A percentile compares a stretch with the other conserved stretches of the same genome.
These are phyloP conservation scores for Elephantulus edwardii DNA, from an alignment of 2,113 vertebrate genomes.

Conservation along the genomic window DNA sequence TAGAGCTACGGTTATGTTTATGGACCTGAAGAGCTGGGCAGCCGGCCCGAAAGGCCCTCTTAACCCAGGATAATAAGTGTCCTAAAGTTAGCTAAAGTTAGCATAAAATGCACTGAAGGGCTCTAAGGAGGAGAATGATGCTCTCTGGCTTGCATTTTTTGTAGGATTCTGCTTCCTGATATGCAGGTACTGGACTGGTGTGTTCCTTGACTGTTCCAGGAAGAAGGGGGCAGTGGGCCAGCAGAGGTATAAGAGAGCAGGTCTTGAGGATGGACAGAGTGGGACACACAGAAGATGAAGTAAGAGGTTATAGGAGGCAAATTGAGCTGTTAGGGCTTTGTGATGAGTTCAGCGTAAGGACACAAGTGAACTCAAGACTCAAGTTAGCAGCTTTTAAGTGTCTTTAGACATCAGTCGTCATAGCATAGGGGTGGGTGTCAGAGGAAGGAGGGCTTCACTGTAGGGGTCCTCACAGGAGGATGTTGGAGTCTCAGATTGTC, in stretches of 20 bases:
- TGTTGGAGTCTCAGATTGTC: neutral
- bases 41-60: too few relatives aligned
- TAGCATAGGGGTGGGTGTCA: neutral
- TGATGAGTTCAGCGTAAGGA: neutral
- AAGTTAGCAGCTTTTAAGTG: neutral
- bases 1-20: too few relatives aligned
- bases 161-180: neutral
- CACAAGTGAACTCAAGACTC: neutral
- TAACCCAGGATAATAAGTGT: neutral
- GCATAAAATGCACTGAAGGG: neutral
- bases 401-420: neutral
- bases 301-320: neutral
- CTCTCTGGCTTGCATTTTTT: neutral
- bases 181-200: neutral
- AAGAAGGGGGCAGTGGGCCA: neutral
- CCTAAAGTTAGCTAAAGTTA: neutral
- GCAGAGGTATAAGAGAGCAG: neutral
- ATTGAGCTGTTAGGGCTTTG: neutral
- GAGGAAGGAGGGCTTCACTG: too few relatives aligned
- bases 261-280: neutral
- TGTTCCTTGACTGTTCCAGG: neutral
- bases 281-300: too few relatives aligned
- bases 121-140: neutral
- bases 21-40: too few relatives aligned
- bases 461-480: neutral